Base-by-base conservation (phyloP, 2,797 vertebrate species). In the Characodon lateralis region DNA sequence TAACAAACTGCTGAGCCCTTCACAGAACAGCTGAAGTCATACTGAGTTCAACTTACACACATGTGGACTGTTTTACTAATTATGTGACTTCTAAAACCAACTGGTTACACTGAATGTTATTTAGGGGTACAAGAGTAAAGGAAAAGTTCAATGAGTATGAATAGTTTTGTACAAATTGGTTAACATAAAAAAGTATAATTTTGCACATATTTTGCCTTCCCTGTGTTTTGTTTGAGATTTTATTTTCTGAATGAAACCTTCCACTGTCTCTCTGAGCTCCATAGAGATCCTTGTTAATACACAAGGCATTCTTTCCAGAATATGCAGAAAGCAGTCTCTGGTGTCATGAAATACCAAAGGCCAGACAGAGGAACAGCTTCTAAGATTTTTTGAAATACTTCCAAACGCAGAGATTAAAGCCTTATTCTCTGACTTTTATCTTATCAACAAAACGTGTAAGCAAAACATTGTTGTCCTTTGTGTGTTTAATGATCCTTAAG, bases 391-490 rank as follows among this genome's bases (percentile, higher is more conserved):
- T 26, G 3, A n/a, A 75, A 79, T 85, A 89, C 92, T 91, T 93
- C 86, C 78, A 93, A 92, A 93, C 88, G 91, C 84, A 71, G 80
- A 94, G 91, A 94, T 94, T 89, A 95, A 93, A 94, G 85, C 83
- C 87, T 90, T 87, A 83, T 72, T 80, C 78, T 76, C 83, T 75
- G 74, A 72, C 86, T 93, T 94, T 93, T 85, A 91, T 93, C 87
- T 87, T 78, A 80, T 87, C 92, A 93, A 93, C 89, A 92, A 93
- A 76, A 91, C 81, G 78, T 88, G 83, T 77, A 80, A 84, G 89
- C 84, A 83, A 89, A 89, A 91, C 88, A 89, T 92, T 88, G 91
- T 78, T 85, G 83, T 53, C 84, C 79, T 90, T 89, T 88, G 84
- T 88, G 87, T 84, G 85, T 86, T 89, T 83, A 92, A 85, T 90